These are phyloP conservation scores for Corythucha ciliata DNA, from an alignment of 2,888 invertebrate species.

Conservation along the genomic window DNA sequence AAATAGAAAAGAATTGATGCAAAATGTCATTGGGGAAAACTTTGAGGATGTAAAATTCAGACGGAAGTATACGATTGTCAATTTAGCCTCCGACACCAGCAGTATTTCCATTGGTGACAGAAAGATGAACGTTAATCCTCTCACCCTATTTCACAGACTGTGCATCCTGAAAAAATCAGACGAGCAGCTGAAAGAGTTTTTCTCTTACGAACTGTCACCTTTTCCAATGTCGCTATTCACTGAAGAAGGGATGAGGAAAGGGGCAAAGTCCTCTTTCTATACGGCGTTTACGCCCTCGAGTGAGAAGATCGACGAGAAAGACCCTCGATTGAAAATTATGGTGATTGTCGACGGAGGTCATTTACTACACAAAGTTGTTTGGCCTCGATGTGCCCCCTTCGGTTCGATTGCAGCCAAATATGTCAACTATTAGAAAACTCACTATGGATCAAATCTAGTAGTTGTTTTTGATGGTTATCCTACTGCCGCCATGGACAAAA, in stretches of 20 bases:
- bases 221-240: too few species aligned
- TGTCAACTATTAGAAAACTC: constrained; percentile 16
- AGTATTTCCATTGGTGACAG: neutral
- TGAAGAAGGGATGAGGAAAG: too few species aligned
- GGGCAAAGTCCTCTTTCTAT: too few species aligned
- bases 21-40: neutral
- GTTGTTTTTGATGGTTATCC: constrained; percentile 2
- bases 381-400: constrained; percentile 17
- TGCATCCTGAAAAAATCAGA: constrained; percentile 1
- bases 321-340: too few species aligned
- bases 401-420: constrained; percentile 10
- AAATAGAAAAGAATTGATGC: too few species aligned
- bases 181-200: constrained; percentile 6
- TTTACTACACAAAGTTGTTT: constrained; percentile 21
- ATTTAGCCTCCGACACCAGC: neutral
- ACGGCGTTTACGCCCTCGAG: too few species aligned
- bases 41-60: constrained; percentile 2
- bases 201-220: constrained; percentile 10
- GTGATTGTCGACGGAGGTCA: constrained; percentile 18
- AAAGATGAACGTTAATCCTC: constrained; percentile 1
- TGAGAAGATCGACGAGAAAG: too few species aligned
- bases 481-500: neutral
- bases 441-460: constrained; percentile 9
- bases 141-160: constrained; percentile 13
- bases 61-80: neutral